phyloP scores from a whole-genome alignment of 2,888 invertebrate species.

The Hydriomena furcata region DNA sequence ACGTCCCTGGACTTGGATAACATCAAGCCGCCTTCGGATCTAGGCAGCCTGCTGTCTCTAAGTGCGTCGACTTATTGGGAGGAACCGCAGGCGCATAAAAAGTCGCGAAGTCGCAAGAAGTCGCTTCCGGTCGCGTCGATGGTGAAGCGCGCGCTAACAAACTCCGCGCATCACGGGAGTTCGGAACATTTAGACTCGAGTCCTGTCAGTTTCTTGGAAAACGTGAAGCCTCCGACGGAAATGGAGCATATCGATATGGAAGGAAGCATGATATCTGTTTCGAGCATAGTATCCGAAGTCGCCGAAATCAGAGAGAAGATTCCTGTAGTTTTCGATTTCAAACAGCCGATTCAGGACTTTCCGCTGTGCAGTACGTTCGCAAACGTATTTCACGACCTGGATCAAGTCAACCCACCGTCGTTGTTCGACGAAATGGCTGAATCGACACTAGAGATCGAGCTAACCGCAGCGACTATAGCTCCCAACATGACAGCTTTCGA shows the following conservation, averaged over 20 bases:
- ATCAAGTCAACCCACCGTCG: conserved; percentile 89
- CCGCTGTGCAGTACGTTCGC: conserved; percentile 68
- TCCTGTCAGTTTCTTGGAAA: conserved; percentile 87
- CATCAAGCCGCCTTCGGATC: conserved; percentile 89
- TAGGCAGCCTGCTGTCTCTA: conserved; percentile 86
- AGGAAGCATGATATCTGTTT: conserved; percentile 92
- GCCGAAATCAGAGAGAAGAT: conserved; percentile 82
- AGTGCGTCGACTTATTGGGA: conserved; percentile 81
- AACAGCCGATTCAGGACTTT: conserved; percentile 81
- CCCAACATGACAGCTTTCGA: conserved; percentile 68
- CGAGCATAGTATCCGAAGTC: conserved; percentile 91
- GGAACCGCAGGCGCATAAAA: conserved; percentile 62
- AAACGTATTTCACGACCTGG: conserved; percentile 83
- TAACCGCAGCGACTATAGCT: conserved; percentile 56
- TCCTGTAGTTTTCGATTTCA: conserved; percentile 82
- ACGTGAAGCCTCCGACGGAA: conserved; percentile 92
- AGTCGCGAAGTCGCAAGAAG: conserved; percentile 84
- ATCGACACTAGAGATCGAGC: conserved; percentile 78
- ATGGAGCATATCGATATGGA: conserved; percentile 92
- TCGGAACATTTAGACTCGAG: conserved; percentile 86
- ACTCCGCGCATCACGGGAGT: conserved; percentile 78
- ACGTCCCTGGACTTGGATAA: conserved; percentile 88
- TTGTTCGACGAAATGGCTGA: conserved; percentile 88
- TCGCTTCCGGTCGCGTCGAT: conserved; percentile 88
- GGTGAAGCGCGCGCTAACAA: conserved; percentile 88